phyloP scores from a whole-genome alignment of 2,113 vertebrate genomes.

The Nicator chloris region DNA sequence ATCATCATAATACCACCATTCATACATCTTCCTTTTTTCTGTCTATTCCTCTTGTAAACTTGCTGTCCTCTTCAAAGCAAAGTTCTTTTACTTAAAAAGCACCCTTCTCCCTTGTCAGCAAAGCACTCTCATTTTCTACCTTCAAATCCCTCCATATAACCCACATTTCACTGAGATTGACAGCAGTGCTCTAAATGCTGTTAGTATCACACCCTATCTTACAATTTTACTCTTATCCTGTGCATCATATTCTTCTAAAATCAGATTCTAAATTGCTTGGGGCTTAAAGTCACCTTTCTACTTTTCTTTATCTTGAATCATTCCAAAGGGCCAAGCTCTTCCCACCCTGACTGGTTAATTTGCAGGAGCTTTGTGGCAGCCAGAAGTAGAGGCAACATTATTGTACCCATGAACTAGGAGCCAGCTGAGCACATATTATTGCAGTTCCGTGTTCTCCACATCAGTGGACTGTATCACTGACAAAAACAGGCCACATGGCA shows the following conservation, averaged over 20 bases:
- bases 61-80: neutral
- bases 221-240: constrained; percentile 26
- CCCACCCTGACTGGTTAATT: neutral
- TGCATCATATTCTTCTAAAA: constrained; percentile 27
- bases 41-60: neutral
- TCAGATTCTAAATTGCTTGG: constrained; percentile 28
- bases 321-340: neutral
- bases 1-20: neutral
- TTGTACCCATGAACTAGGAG: neutral
- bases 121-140: neutral
- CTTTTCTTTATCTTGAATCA: neutral
- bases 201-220: constrained; percentile 17
- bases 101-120: neutral
- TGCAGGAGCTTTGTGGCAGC: neutral
- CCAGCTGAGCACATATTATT: neutral
- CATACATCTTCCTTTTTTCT: neutral
- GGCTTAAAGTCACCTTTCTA: neutral
- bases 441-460: neutral
- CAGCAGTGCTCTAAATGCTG: constrained; percentile 24
- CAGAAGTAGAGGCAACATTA: neutral
- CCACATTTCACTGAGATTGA: constrained; percentile 32
- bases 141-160: constrained; percentile 16
- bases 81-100: neutral
- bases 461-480: neutral
- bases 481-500: neutral